Evolutionary conservation across 2,797 vertebrate genomes (phyloP), one percentile per base, ranked within the genome.

Genomic region (Tenualosa thibaudeaui): DNA sequence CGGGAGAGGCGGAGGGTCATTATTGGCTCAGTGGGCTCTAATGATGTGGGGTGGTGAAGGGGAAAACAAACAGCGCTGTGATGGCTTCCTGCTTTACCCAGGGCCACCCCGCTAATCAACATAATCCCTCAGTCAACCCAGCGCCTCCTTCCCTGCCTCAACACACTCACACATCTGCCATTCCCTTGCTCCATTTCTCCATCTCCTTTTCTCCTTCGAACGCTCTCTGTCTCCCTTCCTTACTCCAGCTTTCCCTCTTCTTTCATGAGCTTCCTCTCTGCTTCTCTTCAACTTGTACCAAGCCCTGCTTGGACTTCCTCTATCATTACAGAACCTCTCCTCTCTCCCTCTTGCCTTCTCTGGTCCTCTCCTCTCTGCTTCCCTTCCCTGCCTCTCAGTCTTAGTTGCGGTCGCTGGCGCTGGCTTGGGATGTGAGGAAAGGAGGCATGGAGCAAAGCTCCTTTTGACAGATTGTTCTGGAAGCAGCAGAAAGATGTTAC

Each of bases 1-100:
- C 40, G 26, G 58, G 54, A 58, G 82, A 37, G 15, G 24, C 19
- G 10, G 53, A 58, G 31, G 53, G 40, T 75, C 22, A 58, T 81
- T 65, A 65, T 65, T 65, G 62, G 62, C 62, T 31, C 62, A 31
- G 62, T 10, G 24, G 62, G 62, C 62, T 65, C 62, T 65, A 65
- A 65, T 31, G 62, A 65, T 65, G 62, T 24, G 24, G 56, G 62
- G 62, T 65, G 62, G 24, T 65, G 62, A 65, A 65, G 62, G 62
- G 24, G 62, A 31, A 65, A 65, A 65, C 62, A 65, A 65, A 65
- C 62, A 65, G 62, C 62, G 24, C 62, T 65, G 62, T 58, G 56
- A 58, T 58, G 56, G 56, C 56, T 58, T 58, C 56, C 62, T 65
- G 62, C 62, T 65, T 10, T 26, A 26, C 62, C 62, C 62, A 24